Conservation (phyloP, 2,888 invertebrate species). For the Drosophila mimetica region DNA sequence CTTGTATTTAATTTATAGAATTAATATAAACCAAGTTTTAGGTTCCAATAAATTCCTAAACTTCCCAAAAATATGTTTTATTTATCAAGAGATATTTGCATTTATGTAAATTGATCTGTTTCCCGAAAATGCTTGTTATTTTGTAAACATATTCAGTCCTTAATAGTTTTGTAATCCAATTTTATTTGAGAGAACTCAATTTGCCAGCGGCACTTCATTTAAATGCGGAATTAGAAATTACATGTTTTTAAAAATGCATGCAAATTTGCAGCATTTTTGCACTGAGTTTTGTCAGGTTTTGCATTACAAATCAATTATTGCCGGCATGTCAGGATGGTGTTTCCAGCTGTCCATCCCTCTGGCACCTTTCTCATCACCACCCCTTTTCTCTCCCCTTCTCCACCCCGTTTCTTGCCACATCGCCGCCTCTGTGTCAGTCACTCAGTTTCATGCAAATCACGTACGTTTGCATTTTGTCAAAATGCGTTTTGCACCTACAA, state of each 20-base stretch:
- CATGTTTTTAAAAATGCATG: slow-evolving; percentile 24
- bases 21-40: too few relatives aligned
- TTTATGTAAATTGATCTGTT: neutral
- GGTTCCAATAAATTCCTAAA: too few relatives aligned
- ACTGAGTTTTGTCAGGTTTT: slow-evolving; percentile 51
- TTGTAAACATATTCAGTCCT: neutral
- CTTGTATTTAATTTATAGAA: too few relatives aligned
- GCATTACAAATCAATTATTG: slow-evolving; percentile 81
- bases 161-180: neutral
- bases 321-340: slow-evolving; percentile 36
- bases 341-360: slow-evolving; percentile 9
- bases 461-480: slow-evolving; percentile 77
- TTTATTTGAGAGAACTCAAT: slow-evolving; percentile 6
- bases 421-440: slow-evolving; percentile 16
- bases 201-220: slow-evolving; percentile 15
- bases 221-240: slow-evolving; percentile 26
- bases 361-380: neutral
- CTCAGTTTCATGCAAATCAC: slow-evolving; percentile 71
- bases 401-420: neutral
- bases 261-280: slow-evolving; percentile 37
- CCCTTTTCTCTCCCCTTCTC: neutral
- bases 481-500: slow-evolving; percentile 76
- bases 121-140: too few relatives aligned
- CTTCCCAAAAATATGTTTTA: neutral
- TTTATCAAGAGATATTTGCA: neutral